Base-by-base conservation (phyloP, 2,888 invertebrate genomes). In the Temnothorax unifasciatus region DNA sequence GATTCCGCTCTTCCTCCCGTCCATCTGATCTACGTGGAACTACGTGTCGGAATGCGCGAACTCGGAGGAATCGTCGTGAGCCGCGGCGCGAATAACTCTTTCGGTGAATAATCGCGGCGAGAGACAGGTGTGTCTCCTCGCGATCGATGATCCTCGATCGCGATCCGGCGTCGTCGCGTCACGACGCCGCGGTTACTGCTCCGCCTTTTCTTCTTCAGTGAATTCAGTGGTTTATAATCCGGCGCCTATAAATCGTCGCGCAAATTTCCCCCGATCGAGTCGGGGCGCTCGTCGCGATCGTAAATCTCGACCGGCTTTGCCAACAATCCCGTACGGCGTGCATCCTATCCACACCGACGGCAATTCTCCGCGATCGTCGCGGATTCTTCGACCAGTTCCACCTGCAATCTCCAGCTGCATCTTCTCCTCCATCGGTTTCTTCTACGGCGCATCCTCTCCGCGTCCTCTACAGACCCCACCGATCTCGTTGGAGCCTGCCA, bases 271-370 rank as follows among this genome's bases (percentile, higher is more conserved):
- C 0, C 21, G 73, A 59, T 47, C 64, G 61, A 63, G 73, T 68
- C 63, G 4, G n/a, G 38, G 59, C 29, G 50, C 77, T 44, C 76
- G 68, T 41, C n/a, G 57, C 71, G 69, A 79, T 71, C 71, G 79
- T 79, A 79, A 79, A 79, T 79, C 69, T 79, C 71, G 77, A 68
- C 44, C 69, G 57, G 57, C 69, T 79, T 57, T 47, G 69, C 79
- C 71, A 38, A 69, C 69, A 59, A 79, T 71, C 59, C 44, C 79
- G 18, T 2, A 59, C 77, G 54, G 52, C 52, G 61, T 9, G 3
- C 66, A 15, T 61, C 38, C 50, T 15, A 63, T 76, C 50, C 50
- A 3, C 57, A 54, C 44, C 57, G 38, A 68, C 69, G 69, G 57
- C 69, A 34, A 69, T 77, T 69, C 76, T 64, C 69, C 54, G 68